Evolutionary conservation across 2,113 vertebrate species (phyloP).

Genomic region (Probosciger aterrimus): DNA sequence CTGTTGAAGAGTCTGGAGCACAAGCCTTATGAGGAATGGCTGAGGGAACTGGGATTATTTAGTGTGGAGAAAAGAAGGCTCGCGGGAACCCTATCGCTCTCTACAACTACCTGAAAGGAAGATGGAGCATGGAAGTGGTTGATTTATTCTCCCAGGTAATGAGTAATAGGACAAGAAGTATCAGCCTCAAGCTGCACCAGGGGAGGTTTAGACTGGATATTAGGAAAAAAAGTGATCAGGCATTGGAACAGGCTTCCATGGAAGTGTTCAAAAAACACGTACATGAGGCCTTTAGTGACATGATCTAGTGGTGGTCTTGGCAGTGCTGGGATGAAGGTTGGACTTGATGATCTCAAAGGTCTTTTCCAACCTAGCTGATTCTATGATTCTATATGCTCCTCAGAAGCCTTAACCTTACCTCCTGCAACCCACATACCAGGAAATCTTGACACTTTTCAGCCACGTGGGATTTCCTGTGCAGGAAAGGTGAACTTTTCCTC

Average conservation of each 20-base stretch:
- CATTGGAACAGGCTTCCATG: not conserved
- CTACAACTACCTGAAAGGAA: not conserved
- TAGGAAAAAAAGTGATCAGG: not conserved
- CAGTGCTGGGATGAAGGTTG: not conserved
- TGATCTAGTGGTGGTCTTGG: not conserved
- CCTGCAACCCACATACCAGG: not conserved
- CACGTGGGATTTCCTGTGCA: rapidly evolving
- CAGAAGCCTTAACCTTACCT: not conserved
- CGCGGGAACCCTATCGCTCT: not conserved
- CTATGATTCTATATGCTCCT: not conserved
- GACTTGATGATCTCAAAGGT: not conserved
- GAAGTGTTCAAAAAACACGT: not conserved
- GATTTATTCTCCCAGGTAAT: not conserved
- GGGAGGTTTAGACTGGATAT: not conserved
- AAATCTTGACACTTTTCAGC: not conserved
- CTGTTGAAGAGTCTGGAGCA: not conserved
- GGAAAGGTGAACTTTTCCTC: not conserved
- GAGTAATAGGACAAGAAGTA: not conserved
- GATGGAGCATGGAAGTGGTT: not conserved
- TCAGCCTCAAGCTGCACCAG: not conserved
- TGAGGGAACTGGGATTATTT: not conserved
- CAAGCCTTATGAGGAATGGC: not conserved
- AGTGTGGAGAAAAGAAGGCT: not conserved
- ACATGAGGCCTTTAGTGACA: not conserved
- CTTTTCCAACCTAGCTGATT: not conserved